phyloP scores from a whole-genome alignment of 2,888 invertebrate species.

The Calliscelio sp. region DNA sequence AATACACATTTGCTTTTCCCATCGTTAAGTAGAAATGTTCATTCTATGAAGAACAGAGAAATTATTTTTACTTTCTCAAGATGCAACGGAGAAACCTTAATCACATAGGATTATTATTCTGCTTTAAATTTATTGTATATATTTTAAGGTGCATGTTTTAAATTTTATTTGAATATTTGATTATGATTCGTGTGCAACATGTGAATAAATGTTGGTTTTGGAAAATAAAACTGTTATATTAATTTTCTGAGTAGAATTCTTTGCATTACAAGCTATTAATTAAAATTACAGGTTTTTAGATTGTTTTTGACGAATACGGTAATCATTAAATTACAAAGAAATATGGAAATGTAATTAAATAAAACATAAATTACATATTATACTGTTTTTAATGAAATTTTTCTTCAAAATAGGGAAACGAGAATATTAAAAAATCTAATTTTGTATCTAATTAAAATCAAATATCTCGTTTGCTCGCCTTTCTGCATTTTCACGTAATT shows the following conservation, averaged over 20 bases:
- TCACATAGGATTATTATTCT: neutral
- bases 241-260: no score
- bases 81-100: neutral
- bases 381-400: neutral
- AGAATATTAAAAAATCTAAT: neutral
- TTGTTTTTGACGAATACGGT: no score
- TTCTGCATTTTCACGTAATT: neutral
- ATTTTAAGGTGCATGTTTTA: neutral
- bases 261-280: no score
- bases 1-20: neutral
- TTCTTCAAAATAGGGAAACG: neutral
- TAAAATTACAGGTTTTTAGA: no score
- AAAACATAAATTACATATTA: neutral
- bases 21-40: neutral
- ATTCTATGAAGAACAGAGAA: neutral
- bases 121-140: neutral
- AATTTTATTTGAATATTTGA: no score
- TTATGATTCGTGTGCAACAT: no score
- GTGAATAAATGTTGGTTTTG: no score
- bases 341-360: neutral
- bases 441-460: conserved; percentile 11
- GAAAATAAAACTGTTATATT: no score
- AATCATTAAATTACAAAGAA: no score
- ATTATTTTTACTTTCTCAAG: neutral
- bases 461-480: neutral